Percentiles rank a stretch among this genome's conserved stretches.
phyloP scores from a whole-genome alignment of 2,113 vertebrate genomes.

The Tylochromis polylepis region DNA sequence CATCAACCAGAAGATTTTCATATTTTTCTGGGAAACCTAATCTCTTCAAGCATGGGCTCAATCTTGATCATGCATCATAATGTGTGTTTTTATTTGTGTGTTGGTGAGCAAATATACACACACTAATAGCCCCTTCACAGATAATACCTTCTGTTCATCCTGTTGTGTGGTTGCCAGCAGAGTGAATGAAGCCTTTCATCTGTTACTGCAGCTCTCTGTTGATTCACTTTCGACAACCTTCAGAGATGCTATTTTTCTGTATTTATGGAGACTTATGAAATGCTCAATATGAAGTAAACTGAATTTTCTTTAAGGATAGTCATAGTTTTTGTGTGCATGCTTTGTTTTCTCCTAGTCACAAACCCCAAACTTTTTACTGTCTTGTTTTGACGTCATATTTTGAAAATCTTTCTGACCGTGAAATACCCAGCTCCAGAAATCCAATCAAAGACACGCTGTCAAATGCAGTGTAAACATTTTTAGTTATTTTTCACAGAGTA shows the following conservation, averaged over 20 bases:
- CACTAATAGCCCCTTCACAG: background rate
- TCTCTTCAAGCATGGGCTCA: slow-evolving; percentile 18
- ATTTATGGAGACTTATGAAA: background rate
- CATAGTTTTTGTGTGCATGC: background rate
- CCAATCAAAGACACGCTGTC: slow-evolving; percentile 42
- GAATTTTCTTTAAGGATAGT: background rate
- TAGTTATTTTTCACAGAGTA: slow-evolving; percentile 1
- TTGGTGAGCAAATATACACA: background rate
- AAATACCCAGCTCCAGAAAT: slow-evolving; percentile 64
- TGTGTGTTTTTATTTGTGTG: background rate
- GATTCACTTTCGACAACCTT: background rate
- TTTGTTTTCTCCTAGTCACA: background rate
- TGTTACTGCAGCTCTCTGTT: background rate
- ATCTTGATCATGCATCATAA: background rate
- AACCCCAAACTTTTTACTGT: background rate
- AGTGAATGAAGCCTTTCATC: slow-evolving; percentile 12
- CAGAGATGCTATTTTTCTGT: background rate
- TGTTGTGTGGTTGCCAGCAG: background rate
- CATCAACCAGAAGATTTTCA: background rate
- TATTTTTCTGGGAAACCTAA: slow-evolving; percentile 2
- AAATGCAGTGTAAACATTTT: slow-evolving; percentile 31
- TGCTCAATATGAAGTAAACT: background rate
- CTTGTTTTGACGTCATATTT: background rate
- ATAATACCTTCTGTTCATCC: slow-evolving; percentile 2
- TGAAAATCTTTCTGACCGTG: background rate